A percentile compares a stretch with the other conserved stretches of the same genome.
Evolutionary conservation across 2,113 vertebrate species (phyloP).

Genomic region (Eubucco bourcierii): DNA sequence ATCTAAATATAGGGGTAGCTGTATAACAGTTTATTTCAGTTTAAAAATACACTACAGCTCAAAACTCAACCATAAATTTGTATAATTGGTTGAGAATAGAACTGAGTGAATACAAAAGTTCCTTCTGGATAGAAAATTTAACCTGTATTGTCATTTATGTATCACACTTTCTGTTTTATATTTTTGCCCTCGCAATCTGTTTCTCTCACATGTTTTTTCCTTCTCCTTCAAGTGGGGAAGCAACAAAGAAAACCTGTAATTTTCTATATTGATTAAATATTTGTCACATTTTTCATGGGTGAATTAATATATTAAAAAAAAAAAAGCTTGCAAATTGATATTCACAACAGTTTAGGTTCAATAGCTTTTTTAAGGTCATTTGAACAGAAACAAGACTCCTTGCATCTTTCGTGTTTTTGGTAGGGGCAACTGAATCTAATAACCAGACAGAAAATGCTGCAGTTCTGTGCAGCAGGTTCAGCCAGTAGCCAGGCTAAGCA

Average conservation of each 20-base stretch:
- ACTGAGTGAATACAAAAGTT: neutral
- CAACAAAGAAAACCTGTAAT: neutral
- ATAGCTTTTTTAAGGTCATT: neutral
- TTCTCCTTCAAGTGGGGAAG: neutral
- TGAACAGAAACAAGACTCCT: neutral
- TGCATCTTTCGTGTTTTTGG: neutral
- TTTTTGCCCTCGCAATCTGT: neutral
- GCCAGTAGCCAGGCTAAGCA: neutral
- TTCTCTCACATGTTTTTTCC: neutral
- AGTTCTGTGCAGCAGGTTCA: neutral
- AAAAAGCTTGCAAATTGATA: neutral
- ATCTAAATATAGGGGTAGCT: neutral
- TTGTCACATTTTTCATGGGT: neutral
- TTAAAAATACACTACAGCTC: neutral
- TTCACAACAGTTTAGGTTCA: neutral
- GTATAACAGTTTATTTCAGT: neutral
- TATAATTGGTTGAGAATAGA: neutral
- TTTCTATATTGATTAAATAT: neutral
- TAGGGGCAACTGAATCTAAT: neutral
- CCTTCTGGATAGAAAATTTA: neutral
- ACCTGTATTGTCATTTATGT: neutral
- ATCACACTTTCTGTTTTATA: neutral
- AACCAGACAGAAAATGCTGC: neutral
- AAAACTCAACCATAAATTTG: neutral
- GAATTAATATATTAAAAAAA: neutral